A percentile compares a stretch with the other conserved stretches of the same genome.
Conservation (phyloP, 2,113 vertebrate genomes). For the Channa maculata region DNA sequence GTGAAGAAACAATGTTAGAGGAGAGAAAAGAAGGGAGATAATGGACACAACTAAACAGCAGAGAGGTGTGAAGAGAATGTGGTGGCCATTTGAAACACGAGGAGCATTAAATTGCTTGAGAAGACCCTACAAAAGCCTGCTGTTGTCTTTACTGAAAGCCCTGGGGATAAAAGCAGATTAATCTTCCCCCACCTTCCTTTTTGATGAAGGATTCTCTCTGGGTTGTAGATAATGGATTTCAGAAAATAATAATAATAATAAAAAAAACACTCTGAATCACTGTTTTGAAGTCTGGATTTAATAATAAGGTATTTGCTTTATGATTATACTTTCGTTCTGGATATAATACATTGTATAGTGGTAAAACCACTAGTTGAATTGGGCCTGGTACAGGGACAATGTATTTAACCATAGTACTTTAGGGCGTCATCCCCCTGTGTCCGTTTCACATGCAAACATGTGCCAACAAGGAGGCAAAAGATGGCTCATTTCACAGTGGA, state of each 20-base stretch:
- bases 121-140: neutral
- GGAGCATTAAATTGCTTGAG: neutral
- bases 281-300: conserved; percentile 19
- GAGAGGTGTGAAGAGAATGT: neutral
- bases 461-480: neutral
- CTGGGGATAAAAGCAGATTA: neutral
- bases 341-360: neutral
- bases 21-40: neutral
- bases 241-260: neutral
- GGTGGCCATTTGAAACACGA: neutral
- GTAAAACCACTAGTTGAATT: neutral
- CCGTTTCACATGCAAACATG: neutral
- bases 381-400: neutral
- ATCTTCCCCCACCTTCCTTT: neutral
- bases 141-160: conserved; percentile 5
- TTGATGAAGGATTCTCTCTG: conserved; percentile 22
- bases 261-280: neutral
- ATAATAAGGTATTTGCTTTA: conserved; percentile 22
- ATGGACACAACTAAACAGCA: neutral
- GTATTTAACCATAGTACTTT: too few relatives aligned
- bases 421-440: too few relatives aligned
- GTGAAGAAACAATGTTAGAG: too few relatives aligned
- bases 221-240: conserved; percentile 18
- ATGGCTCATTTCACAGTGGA: neutral
- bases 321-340: conserved; percentile 20